These are phyloP conservation scores for Idris sp. DNA, from an alignment of 1,140 invertebrate genomes.

Conservation along the genomic window DNA sequence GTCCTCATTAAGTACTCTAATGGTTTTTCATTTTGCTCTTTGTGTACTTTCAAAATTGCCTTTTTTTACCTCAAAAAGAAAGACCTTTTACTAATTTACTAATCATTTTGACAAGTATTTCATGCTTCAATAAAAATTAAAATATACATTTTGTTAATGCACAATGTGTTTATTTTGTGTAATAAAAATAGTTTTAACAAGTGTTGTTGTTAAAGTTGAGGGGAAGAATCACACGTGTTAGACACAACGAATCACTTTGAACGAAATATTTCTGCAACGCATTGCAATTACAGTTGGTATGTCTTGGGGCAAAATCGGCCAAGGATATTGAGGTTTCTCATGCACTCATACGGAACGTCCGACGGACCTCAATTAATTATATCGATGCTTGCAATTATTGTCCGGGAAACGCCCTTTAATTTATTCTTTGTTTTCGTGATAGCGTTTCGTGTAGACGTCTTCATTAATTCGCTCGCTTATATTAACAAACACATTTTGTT, in stretches of 20 bases:
- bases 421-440: conserved; percentile 55
- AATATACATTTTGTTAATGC: too few species aligned
- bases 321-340: conserved; percentile 64
- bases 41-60: too few species aligned
- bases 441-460: conserved; percentile 44
- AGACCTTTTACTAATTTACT: too few species aligned
- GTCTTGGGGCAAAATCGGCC: conserved; percentile 59
- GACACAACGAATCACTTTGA: conserved; percentile 59
- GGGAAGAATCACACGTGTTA: conserved; percentile 27
- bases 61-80: too few species aligned
- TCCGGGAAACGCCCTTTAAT: conserved; percentile 64
- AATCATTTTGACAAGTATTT: too few species aligned
- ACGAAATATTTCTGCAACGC: conserved; percentile 60
- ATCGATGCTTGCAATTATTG: conserved; percentile 64
- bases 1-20: too few species aligned
- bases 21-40: too few species aligned
- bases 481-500: too few species aligned
- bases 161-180: too few species aligned
- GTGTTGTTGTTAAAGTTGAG: too few species aligned
- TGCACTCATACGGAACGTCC: conserved; percentile 63
- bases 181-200: too few species aligned
- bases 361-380: conserved; percentile 64
- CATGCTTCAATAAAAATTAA: too few species aligned
- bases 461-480: conserved; percentile 53
- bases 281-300: conserved; percentile 59